Evolutionary conservation across 2,888 invertebrate genomes (phyloP), one percentile per base, ranked within the genome.

Genomic region (Agonopterix subpropinquella): DNA sequence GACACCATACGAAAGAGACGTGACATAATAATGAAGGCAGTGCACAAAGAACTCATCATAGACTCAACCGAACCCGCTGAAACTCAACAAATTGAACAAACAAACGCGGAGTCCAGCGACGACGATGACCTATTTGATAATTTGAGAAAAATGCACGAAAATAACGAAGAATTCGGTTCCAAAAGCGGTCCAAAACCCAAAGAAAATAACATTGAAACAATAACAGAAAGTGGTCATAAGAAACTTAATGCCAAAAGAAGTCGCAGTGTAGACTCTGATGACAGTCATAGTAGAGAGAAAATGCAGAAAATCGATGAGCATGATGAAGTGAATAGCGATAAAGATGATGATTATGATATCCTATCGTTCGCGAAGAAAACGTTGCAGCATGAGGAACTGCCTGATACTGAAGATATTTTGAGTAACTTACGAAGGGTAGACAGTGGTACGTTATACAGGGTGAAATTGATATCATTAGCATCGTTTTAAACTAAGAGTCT

Each of bases 1-100:
- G 76, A 86, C 18, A 90, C 87, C n/a, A 86, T 92, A 49, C 85
- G 89, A 54, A 90, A 89, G 64, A 85, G 90, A 15, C 84, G 89
- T 47, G 86, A 89, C 60, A 79, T 91, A 47, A 86, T 92, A 54
- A 78, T 84, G 47, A 87, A 90, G 68, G 90, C 90, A 1, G 67
- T 92, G 41, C 86, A 90, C 54, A 90, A 90, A 56, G 88, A 82
- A 54, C 76, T 89, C 48, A 73, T 83, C 45, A 56, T 82, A 43
- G 77, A 80, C 15, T 53, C 62, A 5, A 41, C 53, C 4, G 41
- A 50, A 11, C 39, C 48, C 2, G 54, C 8, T 11, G 47, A 63
- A 53, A 51, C 28, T 39, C 44, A 15, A 13, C 7, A 46, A 8
- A 18, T 53, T 37, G 36, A 52, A 53, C 49, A 53, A 36, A 18